Base-by-base conservation (phyloP, 1,140 invertebrate genomes). In the Drosophila auraria region DNA sequence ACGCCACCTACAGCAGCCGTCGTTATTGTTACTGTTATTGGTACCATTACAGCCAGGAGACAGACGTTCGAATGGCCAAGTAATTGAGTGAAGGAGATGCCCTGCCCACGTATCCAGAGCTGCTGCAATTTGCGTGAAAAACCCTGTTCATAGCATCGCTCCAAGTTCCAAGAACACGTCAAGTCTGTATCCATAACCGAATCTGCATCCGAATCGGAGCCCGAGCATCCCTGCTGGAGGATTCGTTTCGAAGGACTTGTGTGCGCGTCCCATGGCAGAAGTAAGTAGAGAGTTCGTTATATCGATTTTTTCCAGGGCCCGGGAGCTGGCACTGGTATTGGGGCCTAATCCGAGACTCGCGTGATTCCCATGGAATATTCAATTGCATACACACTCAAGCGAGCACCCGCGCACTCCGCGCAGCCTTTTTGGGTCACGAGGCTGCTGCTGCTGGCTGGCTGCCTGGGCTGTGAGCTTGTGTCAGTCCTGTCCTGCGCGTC, bases 351-450 rank as follows among this genome's bases (percentile, higher is more conserved):
- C 72, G 53, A 73, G 71, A 80, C 75, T 90, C 87, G 86, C 86
- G 86, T 90, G 86, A 90, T 90, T 90, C 86, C 62, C 66, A 80
- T 79, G 61, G 81, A 87, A 87, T 73, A 80, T 82, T 80, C 78
- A 74, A 63, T 80, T 90, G 75, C 69, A 73, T 36, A 73, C 38
- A 72, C 65, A 70, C 30, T 33, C 36, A 56, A 36, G 40, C 36
- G 47, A 5, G 45, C 9, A 64, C 27, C 36, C 40, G 58, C 49
- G 49, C 49, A 74, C 64, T 71, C 36, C 54, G 54, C 64, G 72
- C 74, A 78, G 57, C 50, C 49, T 61, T 84, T 90, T 90, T 90
- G 86, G 86, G 86, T 90, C 86, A 90, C 86, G 86, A 80, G 86
- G 80, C 81, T 83, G 69, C 83, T 72, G 62, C 51, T 53, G 50